Evolutionary conservation across 2,113 vertebrate genomes (phyloP).

Genomic region (Microcebus murinus): DNA sequence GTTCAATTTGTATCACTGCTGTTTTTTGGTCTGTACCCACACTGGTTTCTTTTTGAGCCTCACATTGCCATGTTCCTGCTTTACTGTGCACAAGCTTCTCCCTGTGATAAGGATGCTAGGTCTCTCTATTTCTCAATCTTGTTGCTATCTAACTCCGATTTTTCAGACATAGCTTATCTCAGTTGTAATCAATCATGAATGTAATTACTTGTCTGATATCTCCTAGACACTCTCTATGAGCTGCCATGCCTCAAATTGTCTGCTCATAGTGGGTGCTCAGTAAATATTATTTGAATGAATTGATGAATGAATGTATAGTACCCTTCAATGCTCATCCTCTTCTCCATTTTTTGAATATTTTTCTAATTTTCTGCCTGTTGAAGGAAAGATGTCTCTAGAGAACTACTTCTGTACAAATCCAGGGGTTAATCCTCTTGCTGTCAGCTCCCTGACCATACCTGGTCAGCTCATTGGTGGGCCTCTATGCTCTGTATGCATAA

Average conservation of each 20-base stretch:
- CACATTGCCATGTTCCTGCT: neutral
- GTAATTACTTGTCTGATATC: neutral
- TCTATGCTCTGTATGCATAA: neutral
- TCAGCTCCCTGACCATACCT: neutral
- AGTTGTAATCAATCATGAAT: neutral
- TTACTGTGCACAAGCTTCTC: neutral
- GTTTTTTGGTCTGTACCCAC: neutral
- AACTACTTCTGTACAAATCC: neutral
- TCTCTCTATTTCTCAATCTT: neutral
- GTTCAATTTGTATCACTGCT: neutral
- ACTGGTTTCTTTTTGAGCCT: neutral
- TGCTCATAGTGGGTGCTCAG: neutral
- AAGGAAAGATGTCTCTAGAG: neutral
- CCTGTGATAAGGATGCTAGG: neutral
- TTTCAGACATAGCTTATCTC: neutral
- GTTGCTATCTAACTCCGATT: neutral
- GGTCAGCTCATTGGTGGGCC: neutral
- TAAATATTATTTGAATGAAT: neutral
- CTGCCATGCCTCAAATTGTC: neutral
- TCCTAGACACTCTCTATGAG: neutral
- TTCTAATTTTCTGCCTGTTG: neutral
- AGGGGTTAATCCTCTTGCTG: neutral
- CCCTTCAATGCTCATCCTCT: neutral
- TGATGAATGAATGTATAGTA: neutral
- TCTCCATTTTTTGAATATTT: neutral